phyloP scores from a whole-genome alignment of 53 echinoderm and acorn worm species.

The Luidia sarsii region DNA sequence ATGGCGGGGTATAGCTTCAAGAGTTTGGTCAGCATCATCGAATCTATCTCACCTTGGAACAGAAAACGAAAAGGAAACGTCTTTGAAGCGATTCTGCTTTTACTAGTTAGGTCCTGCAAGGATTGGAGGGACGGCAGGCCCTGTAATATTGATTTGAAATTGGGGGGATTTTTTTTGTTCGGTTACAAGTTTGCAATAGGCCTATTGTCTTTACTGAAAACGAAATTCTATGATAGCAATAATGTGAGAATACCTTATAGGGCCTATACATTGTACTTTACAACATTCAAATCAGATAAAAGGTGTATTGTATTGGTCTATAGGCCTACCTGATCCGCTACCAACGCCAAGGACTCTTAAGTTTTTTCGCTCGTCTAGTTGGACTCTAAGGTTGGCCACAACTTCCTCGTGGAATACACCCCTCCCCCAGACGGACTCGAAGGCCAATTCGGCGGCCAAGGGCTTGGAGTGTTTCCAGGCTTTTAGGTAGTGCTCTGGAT shows the following conservation, averaged over 20 bases:
- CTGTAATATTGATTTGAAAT: not conserved
- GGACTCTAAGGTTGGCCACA: constrained; percentile 8
- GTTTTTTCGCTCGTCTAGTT: constrained; percentile 7
- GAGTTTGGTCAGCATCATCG: constrained; percentile 54
- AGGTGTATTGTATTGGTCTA: no score
- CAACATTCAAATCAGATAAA: no score
- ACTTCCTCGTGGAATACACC: constrained; percentile 29
- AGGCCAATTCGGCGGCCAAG: constrained; percentile 37
- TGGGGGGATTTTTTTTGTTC: no score
- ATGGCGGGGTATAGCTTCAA: constrained; percentile 48
- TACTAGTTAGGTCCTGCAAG: no score
- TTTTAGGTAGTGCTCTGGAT: constrained; percentile 64
- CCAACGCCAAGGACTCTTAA: constrained; percentile 40
- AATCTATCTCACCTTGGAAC: constrained; percentile 62
- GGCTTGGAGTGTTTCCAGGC: constrained; percentile 35
- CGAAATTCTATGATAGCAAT: no score
- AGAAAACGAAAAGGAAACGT: not conserved
- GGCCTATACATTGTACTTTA: no score
- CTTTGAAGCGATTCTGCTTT: no score
- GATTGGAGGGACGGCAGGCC: not conserved
- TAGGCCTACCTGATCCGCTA: no score
- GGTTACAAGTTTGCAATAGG: no score
- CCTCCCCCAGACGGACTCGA: constrained; percentile 49
- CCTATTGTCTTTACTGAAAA: no score
- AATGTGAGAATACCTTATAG: no score